Percentiles rank a stretch among this genome's conserved stretches.
These are phyloP conservation scores for Meghimatium bilineatum DNA, from an alignment of 2,888 invertebrate species.

Conservation along the genomic window DNA sequence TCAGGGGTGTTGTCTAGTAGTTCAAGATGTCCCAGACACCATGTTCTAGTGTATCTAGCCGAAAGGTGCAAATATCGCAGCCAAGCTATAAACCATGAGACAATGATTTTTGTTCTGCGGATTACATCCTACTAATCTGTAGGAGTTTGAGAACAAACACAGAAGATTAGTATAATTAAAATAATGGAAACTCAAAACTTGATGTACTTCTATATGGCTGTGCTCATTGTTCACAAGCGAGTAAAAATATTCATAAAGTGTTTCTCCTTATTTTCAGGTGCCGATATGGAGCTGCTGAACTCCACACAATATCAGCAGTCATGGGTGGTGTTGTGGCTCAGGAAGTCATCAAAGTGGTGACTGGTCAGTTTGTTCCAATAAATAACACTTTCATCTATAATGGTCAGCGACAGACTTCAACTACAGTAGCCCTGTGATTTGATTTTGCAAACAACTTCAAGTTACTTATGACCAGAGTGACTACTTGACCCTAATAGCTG, in stretches of 20 bases:
- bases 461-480: neutral
- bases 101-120: too few relatives aligned
- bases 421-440: constrained; percentile 67
- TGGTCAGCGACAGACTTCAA: constrained; percentile 88
- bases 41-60: neutral
- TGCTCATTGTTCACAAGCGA: too few relatives aligned
- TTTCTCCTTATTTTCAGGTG: constrained; percentile 66
- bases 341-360: constrained; percentile 95
- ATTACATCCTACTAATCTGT: too few relatives aligned
- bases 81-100: too few relatives aligned
- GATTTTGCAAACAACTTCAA: neutral
- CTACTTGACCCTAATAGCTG: too few relatives aligned
- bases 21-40: neutral
- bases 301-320: constrained; percentile 95
- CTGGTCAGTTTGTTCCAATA: constrained; percentile 96
- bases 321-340: constrained; percentile 95
- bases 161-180: too few relatives aligned
- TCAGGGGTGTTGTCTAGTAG: neutral
- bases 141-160: too few relatives aligned
- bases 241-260: neutral
- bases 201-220: too few relatives aligned
- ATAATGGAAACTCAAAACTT: too few relatives aligned
- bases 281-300: constrained; percentile 94
- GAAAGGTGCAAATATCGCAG: too few relatives aligned
- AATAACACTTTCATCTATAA: constrained; percentile 97